Evolutionary conservation across 2,888 invertebrate species (phyloP), one percentile per base, ranked within the genome.

Genomic region (Neoitamus cyanurus): DNA sequence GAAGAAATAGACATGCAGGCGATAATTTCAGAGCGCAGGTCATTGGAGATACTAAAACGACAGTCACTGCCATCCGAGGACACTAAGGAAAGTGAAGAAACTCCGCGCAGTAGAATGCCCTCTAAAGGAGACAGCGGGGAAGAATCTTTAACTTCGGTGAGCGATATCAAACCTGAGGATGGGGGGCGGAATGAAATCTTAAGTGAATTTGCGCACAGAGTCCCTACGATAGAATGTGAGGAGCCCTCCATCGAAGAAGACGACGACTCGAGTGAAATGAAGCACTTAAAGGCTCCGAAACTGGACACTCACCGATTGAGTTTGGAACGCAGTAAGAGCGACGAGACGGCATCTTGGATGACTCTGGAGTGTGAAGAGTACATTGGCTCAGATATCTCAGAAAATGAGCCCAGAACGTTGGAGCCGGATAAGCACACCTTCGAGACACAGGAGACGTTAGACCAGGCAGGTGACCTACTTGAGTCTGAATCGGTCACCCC

Each of bases 311-410:
- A 90, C 86, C 89, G 90, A 1, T 88, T 91, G 1, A 91, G 90
- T 78, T 87, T 90, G 78, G 91, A 91, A 86, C 92, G 94, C 2
- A 94, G 93, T 85, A 92, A 92, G 87, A 95, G 94, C 87, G 94
- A 94, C 89, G 95, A 95, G 88, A 94, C 94, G 0, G 93, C 93
- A 1, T 95, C 95, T 1, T 95, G 94, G 93, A 92, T 94, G 87
- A 94, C 94, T 0, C 93, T 93, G 2, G 95, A 95, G 87, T 94
- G 94, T 88, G 94, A 95, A 86, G 94, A 95, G 88, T 93, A 92
- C 87, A 93, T 93, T n/a, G 93, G 93, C 15, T 93, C 93, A 1
- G 94, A 94, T 87, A 91, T 93, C 5, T 94, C 94, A 7, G 94
- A 94, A 87, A 90, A 90, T 86, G 91, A 90, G n/a, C 90, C 89